Base-by-base conservation (phyloP, 2,888 invertebrate species). In the Cheilosia scutellata region DNA sequence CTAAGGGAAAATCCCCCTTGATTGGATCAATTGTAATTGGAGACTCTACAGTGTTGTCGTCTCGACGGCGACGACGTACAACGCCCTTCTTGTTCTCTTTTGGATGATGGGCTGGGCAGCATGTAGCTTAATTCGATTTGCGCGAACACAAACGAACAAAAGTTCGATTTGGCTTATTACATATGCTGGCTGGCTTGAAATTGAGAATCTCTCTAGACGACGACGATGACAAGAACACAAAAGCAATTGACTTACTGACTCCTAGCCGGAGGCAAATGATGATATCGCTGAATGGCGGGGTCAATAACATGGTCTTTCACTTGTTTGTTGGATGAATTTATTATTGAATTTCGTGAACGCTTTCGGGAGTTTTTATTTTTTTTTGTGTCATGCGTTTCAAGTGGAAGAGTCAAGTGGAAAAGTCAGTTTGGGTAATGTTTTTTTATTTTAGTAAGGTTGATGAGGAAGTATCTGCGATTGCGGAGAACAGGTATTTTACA, bases 1-100 rank as follows among this genome's bases (percentile, higher is more conserved):
- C 49, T 20, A 37, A 55, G 40, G 58, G 33, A 62, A 84, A 75
- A 84, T 79, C 79, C 74, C 44, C 44, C 84, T 70, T 84, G 84
- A 84, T 84, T 84, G 79, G 79, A 84, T 84, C 84, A 84, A 84
- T 79, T 84, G 84, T 84, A 84, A 84, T 84, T 75, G 75, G 84
- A 84, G 70, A 84, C 74, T 42, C 57, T 77, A 33, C 27, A 51
- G 27, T 27, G 25, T 20, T 68, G 44, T 33, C 9, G 31, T 33
- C 13, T 53, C 31, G 29, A 31, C 25, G 42, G 29, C 62, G 20
- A 20, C 20, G 42, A n/a, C 49, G 65, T 53, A 44, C 58, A 63
- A 65, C 47, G 55, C 70, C 68, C 79, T 44, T 68, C 63, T 51
- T 20, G 29, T 40, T 60, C 40, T 2, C 44, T 37, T 13, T 58